Evolutionary conservation across 1,140 invertebrate species (phyloP), one percentile per base, ranked within the genome.

Genomic region (Venustaconcha ellipsiformis): DNA sequence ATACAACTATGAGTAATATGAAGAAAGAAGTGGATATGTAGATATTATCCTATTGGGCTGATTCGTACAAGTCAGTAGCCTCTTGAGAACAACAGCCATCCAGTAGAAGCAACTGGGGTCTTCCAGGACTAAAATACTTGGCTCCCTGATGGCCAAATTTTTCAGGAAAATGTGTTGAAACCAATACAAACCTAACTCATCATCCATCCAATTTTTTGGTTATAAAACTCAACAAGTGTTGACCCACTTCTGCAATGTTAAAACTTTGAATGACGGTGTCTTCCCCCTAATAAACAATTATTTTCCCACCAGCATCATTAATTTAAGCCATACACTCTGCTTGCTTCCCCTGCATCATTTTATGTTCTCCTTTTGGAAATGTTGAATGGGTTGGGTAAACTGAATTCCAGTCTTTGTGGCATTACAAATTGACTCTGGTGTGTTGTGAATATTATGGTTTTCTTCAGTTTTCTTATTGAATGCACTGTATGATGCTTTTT

Each of bases 71-170:
- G 11, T 60, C 78, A 2, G 78, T 15, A 1, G 69, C 48, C 59
- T 82, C 76, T 71, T 84, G 81, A 48, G 57, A 69, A 17, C 60
- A 17, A 64, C 82, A 81, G 0, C 70, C 78, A 72, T 83, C 82
- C 17, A 83, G 59, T 23, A 83, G 74, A 5, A 84, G 67, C 3
- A 83, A 37, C 37, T 81, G 81, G 17, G 80, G 79, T 26, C 80
- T 57, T 17, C 70, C 48, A 17, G 72, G 71, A 14, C 80, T 75
- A 67, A 67, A 74, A 37, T 6, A 37, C 37, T 37, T 5, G 37
- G 37, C 37, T 37, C 37, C 6, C 37, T 37, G 4, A 37, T 5
- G 37, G 8, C 37, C 37, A 37, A 5, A 48, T 79, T 17, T 69
- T 72, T 69, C 1, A 81, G 65, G 62, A 79, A 84, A 2, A 84